A percentile compares a stretch with the other conserved stretches of the same genome.
These are phyloP conservation scores for Coluber constrictor DNA, from an alignment of 2,797 vertebrate genomes.

Conservation along the genomic window DNA sequence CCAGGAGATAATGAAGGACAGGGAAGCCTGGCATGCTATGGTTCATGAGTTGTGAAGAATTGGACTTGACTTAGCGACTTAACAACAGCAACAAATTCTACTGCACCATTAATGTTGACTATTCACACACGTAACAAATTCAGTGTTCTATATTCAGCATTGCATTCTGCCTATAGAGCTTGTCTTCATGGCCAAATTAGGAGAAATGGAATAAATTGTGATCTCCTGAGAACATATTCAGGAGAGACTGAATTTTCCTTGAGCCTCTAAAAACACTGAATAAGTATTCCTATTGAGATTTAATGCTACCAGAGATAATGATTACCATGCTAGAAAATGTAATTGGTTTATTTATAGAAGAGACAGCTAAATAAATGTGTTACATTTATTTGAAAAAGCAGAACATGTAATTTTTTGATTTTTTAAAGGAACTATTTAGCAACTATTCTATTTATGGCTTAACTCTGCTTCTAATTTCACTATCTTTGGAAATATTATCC, in stretches of 20 bases:
- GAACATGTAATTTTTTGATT: background rate
- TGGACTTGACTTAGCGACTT: background rate
- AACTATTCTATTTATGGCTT: background rate
- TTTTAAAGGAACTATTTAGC: background rate
- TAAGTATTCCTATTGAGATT: background rate
- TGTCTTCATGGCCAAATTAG: background rate
- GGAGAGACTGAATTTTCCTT: background rate
- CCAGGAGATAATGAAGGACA: background rate
- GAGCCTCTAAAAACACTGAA: background rate
- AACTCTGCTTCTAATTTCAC: background rate
- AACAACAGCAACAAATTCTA: background rate
- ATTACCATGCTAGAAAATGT: background rate
- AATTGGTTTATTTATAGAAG: background rate
- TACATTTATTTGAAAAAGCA: background rate
- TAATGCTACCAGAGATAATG: background rate
- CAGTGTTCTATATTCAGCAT: background rate
- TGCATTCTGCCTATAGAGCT: background rate
- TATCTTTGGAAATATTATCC: background rate
- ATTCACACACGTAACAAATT: conserved; percentile 14
- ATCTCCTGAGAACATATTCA: background rate
- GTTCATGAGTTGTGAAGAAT: background rate
- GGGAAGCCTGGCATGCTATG: background rate
- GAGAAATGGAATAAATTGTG: background rate
- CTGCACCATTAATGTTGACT: conserved; percentile 2
- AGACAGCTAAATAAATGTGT: background rate